Conservation (phyloP, 2,113 vertebrate genomes). For the Psilopogon haemacephalus region DNA sequence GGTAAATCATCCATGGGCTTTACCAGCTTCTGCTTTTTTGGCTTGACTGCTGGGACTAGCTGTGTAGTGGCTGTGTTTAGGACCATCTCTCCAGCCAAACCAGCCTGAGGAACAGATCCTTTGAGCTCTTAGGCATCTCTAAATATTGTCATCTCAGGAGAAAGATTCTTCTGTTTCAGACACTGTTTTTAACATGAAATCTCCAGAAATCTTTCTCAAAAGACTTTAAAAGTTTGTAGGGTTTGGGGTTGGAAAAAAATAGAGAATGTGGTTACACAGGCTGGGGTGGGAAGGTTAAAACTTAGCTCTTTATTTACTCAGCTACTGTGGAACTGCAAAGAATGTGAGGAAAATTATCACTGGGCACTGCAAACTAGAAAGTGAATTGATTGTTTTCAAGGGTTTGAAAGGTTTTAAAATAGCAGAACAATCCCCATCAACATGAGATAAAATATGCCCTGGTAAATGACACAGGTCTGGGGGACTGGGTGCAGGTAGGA, state of each 20-base stretch:
- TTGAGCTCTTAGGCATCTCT: neutral
- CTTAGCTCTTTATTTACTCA: neutral
- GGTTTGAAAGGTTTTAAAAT: neutral
- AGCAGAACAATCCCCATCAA: neutral
- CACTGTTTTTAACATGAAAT: neutral
- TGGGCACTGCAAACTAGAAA: neutral
- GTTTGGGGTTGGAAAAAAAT: neutral
- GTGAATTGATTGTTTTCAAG: neutral
- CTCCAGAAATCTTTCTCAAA: neutral
- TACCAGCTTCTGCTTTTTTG: neutral
- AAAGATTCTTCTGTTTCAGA: neutral
- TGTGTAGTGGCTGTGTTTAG: neutral
- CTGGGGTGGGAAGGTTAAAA: neutral
- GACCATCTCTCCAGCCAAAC: neutral
- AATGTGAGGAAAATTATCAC: neutral
- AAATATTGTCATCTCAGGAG: neutral
- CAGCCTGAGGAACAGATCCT: neutral
- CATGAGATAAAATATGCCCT: neutral
- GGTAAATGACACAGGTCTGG: neutral
- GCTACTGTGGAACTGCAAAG: neutral
- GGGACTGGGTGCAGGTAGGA: neutral
- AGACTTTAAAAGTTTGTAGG: neutral
- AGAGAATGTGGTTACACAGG: neutral
- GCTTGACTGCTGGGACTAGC: neutral
- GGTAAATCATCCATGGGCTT: too few species aligned